A percentile compares a stretch with the other conserved stretches of the same genome.
These are phyloP conservation scores for Tenualosa thibaudeaui DNA, from an alignment of 2,797 vertebrate genomes.

Conservation along the genomic window DNA sequence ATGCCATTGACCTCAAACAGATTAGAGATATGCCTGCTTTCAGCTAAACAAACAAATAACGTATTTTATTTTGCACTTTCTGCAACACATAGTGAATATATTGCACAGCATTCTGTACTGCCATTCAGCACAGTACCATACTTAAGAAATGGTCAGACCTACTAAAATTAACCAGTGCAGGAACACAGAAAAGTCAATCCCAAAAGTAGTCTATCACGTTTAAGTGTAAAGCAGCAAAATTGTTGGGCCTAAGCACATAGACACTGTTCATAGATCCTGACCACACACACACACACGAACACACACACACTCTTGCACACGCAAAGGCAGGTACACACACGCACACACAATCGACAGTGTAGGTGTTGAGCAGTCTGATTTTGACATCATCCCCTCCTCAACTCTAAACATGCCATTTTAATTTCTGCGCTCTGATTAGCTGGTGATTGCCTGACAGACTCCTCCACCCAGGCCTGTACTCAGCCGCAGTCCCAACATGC, in stretches of 20 bases:
- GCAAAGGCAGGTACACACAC: conserved; percentile 33
- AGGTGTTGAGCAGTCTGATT: conserved; percentile 54
- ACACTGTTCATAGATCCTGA: background rate
- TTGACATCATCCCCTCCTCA: conserved; percentile 75
- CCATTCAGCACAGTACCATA: too few species aligned
- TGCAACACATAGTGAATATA: too few species aligned
- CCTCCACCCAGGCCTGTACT: conserved; percentile 78
- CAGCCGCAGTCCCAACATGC: conserved; percentile 77
- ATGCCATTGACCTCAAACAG: too few species aligned
- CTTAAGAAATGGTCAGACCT: too few species aligned
- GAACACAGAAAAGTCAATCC: background rate
- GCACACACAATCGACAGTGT: conserved; percentile 37
- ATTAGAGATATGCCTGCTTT: too few species aligned
- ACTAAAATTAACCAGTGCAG: background rate
- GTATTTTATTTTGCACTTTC: too few species aligned
- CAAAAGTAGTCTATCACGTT: background rate
- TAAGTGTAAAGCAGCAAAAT: background rate
- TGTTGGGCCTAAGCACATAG: background rate
- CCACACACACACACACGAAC: conserved; percentile 17
- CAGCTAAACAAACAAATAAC: too few species aligned
- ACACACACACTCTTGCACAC: conserved; percentile 39
- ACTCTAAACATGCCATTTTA: conserved; percentile 80
- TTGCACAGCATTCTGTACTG: too few species aligned
- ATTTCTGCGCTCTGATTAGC: conserved; percentile 86
- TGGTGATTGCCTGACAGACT: conserved; percentile 84